phyloP scores from a whole-genome alignment of 2,113 vertebrate genomes.

The Lamprotornis superbus region DNA sequence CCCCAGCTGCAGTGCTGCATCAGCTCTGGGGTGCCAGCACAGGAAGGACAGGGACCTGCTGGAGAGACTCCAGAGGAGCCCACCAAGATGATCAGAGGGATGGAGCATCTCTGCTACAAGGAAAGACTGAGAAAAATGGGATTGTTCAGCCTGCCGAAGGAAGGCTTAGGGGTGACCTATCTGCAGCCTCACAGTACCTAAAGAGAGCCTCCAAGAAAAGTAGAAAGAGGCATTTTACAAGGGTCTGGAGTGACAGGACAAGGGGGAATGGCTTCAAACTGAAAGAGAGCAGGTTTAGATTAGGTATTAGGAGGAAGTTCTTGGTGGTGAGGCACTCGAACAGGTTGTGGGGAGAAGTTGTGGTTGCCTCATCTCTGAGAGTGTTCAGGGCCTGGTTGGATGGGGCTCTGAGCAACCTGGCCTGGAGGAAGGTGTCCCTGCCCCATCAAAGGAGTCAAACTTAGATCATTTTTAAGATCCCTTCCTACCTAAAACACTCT shows the following conservation, averaged over 20 bases:
- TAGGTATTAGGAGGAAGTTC: background rate
- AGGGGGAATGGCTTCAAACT: background rate
- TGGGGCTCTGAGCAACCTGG: background rate
- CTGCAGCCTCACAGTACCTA: too few relatives aligned
- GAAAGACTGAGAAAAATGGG: background rate
- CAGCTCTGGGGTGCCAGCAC: background rate
- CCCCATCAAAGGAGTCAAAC: background rate
- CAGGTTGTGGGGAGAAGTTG: background rate
- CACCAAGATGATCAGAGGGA: background rate
- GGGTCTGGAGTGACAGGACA: background rate
- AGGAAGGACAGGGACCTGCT: background rate
- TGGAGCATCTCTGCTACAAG: rapidly evolving
- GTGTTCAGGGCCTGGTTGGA: background rate
- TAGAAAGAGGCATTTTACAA: background rate
- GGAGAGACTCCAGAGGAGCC: background rate
- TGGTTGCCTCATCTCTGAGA: background rate
- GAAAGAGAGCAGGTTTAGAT: background rate
- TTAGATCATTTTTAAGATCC: background rate
- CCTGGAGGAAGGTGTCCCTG: background rate
- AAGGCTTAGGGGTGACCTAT: background rate
- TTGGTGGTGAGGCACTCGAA: background rate
- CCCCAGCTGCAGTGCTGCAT: background rate
- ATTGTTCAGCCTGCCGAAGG: background rate
- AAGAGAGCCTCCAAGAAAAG: background rate
- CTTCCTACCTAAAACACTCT: background rate